Evolutionary conservation across 1,140 invertebrate genomes (phyloP), one percentile per base, ranked within the genome.

Genomic region (Linepithema humile): DNA sequence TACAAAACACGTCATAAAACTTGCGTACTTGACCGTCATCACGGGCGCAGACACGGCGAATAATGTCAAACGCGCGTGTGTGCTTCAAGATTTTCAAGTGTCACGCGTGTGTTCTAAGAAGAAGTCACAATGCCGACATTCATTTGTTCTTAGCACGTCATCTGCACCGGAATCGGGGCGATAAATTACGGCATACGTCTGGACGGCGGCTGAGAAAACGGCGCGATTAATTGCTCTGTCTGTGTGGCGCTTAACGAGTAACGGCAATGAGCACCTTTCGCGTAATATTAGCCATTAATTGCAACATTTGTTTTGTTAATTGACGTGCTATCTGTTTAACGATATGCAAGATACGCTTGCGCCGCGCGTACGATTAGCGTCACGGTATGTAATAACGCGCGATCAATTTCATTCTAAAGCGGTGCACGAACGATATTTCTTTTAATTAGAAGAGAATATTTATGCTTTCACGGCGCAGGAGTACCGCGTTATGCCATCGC

Each of bases 281-380:
- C 62, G 23, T 82, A 75, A 88, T 73, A 73, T 82, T 53, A 45
- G 57, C 53, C 57, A 85, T 88, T 88, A 88, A 88, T 88, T 67
- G 86, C 86, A 35, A 88, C 83, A 75, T 88, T 88, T 85, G 87
- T 85, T 88, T 88, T 59, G 67, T 88, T 88, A 85, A 88, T 83
- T 67, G 77, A 23, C 38, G 35, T n/a, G 48, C 45, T 55, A 40
- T 60, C 20, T 32, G 62, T 38, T 50, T 45, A 55, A 43, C 53
- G 35, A 60, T 59, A 45, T 26, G 12, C 9, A 50, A 29, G 53
- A 50, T 75, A 64, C 38, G 35, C n/a, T 72, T 82, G 17, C 75
- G 38, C 53, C 45, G 77, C 82, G 53, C 40, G 43, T 45, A n/a
- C 32, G 77, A 74, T 87, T 69, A 86, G 17, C 78, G 70, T 77